phyloP scores from a whole-genome alignment of 2,113 vertebrate species.

The Toxotes chatareus region DNA sequence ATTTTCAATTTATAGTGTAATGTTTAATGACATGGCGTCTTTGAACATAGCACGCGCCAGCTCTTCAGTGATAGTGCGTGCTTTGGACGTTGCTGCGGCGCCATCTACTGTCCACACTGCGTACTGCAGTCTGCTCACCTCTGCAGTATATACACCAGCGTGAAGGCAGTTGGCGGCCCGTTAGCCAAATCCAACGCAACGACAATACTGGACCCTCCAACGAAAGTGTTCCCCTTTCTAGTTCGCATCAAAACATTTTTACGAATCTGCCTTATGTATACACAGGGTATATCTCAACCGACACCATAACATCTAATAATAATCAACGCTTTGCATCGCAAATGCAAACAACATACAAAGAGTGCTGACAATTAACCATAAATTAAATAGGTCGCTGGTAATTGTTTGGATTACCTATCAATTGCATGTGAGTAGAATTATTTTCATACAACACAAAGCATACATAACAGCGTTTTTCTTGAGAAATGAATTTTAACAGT shows the following conservation, averaged over 20 bases:
- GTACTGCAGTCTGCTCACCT: not conserved
- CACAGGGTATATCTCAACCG: not conserved
- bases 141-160: not conserved
- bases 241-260: not conserved
- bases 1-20: not conserved
- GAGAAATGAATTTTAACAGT: too few species aligned
- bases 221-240: not conserved
- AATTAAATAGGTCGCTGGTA: too few species aligned
- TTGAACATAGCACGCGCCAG: conserved; percentile 38
- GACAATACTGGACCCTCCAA: too few species aligned
- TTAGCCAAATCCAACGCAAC: too few species aligned
- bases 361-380: not conserved
- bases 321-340: not conserved
- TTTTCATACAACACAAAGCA: too few species aligned
- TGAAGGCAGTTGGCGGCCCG: not conserved
- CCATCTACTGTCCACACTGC: not conserved
- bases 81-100: not conserved
- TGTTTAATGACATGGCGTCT: not conserved
- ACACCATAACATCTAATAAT: not conserved
- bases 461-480: too few species aligned
- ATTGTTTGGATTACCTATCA: too few species aligned
- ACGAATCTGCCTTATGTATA: not conserved
- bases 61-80: not conserved
- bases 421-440: too few species aligned
- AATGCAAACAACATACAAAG: not conserved